A percentile compares a stretch with the other conserved stretches of the same genome.
phyloP scores from a whole-genome alignment of 2,113 vertebrate species.

The Camelus bactrianus region DNA sequence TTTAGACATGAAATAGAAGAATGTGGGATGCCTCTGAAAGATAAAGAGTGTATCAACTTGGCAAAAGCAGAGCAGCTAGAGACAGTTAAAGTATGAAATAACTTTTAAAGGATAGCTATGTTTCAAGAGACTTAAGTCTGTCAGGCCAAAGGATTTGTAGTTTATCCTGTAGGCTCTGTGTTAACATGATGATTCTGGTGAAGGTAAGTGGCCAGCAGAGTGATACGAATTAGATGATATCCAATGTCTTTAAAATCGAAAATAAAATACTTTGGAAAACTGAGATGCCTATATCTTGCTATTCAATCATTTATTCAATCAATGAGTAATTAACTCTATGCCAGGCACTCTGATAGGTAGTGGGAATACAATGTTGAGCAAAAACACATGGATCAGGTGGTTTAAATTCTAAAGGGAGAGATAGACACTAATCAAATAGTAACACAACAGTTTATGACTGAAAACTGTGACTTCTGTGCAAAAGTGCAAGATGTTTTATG shows the following conservation, averaged over 20 bases:
- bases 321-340: not conserved
- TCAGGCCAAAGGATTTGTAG: not conserved
- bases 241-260: not conserved
- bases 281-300: not conserved
- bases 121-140: constrained; percentile 20
- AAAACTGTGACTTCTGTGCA: not conserved
- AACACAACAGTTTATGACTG: not conserved
- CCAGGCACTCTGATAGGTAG: not conserved
- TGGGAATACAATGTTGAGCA: not conserved
- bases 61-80: not conserved
- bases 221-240: not conserved
- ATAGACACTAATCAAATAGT: not conserved
- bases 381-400: not conserved
- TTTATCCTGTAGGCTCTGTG: not conserved
- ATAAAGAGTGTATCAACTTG: constrained; percentile 1
- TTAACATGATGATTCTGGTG: not conserved
- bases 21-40: not conserved
- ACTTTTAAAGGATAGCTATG: not conserved
- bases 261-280: constrained; percentile 8
- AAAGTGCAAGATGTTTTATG: not conserved
- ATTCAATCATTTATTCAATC: not conserved
- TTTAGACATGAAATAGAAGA: not conserved
- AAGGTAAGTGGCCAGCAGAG: not conserved
- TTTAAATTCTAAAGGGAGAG: not conserved
- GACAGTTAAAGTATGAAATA: not conserved